Evolutionary conservation across 2,797 vertebrate species (phyloP).

Genomic region (Fistularia tabacaria): DNA sequence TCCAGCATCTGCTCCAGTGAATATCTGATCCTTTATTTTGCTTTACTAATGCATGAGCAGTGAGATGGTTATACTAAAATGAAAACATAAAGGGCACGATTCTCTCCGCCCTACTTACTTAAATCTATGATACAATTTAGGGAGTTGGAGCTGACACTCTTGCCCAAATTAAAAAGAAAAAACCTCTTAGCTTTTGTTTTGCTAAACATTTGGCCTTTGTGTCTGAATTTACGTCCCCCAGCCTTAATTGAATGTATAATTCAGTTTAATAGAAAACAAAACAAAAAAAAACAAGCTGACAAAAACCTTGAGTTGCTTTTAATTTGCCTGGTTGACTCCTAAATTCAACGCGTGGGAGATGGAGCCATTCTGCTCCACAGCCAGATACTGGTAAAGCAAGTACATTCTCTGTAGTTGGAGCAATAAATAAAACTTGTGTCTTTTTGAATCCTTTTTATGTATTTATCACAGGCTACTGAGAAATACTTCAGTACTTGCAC

Average conservation of each 20-base stretch:
- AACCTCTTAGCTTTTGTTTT: slow-evolving; percentile 11
- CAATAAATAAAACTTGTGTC: too few relatives aligned
- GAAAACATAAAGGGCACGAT: too few relatives aligned
- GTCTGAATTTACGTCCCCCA: slow-evolving; percentile 6
- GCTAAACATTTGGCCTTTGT: slow-evolving; percentile 19
- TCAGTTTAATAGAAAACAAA: slow-evolving; percentile 12
- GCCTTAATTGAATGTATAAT: slow-evolving; percentile 9
- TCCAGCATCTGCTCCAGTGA: too few relatives aligned
- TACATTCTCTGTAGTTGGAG: too few relatives aligned
- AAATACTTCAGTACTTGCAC: too few relatives aligned
- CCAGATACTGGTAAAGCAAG: too few relatives aligned
- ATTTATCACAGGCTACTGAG: too few relatives aligned
- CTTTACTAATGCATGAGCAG: not conserved
- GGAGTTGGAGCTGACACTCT: slow-evolving; percentile 1
- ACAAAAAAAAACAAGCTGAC: not conserved
- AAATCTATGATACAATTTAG: slow-evolving; percentile 9
- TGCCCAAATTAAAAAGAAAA: slow-evolving; percentile 11
- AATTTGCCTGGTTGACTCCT: not conserved
- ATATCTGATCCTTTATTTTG: not conserved
- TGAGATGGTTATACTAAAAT: not conserved
- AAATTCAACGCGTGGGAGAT: too few relatives aligned
- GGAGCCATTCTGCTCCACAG: too few relatives aligned
- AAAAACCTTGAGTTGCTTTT: not conserved
- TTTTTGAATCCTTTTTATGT: too few relatives aligned
- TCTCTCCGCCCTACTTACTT: not conserved